Evolutionary conservation across 2,888 invertebrate genomes (phyloP), one percentile per base, ranked within the genome.

Genomic region (Polyommatus iphigenia): DNA sequence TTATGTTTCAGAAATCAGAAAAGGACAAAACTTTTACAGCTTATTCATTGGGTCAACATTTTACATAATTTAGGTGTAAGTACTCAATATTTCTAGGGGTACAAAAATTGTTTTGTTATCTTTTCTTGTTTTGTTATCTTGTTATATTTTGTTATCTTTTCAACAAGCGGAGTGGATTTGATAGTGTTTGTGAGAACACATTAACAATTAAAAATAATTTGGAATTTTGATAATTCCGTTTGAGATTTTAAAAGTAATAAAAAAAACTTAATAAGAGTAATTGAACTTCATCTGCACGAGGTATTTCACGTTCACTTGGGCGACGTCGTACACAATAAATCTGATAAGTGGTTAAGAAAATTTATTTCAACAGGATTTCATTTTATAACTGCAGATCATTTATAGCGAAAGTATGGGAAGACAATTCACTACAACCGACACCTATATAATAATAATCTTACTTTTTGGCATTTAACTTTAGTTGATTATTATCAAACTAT

Each of bases 241-340:
- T 67, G 5, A 67, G 29, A 67, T 13, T 62, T 8, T 24, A 62
- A 13, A n/a, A 72, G 18, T 13, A 41, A 20, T 20, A 73, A 29
- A 73, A 67, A 54, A 54, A 75, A 75, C 50, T 77, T 88, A 95
- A 85, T 91, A 96, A 78, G 96, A 97, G 90, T 96, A 98, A 81
- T 97, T 96, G 92, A 99, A 99, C 81, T 98, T 96, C 93, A 97
- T 95, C 87, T 97, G 96, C 80, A 99, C 87, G 84, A 99, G 93
- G 88, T 99, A 99, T 86, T 97, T 97, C 80, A 98, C 96, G 84
- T 98, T 97, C 57, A 99, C 97, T 92, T 99, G 99, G 15, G 98
- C 98, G 59, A 97, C 96, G 89, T 99, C 99, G 89, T 99, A 99
- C 0, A 99, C 99, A 90, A 99, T 98, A 86, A 95, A 97, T 93